Percentiles rank a stretch among this genome's conserved stretches.
These are phyloP conservation scores for Molorchus minor DNA, from an alignment of 2,888 invertebrate species.

Conservation along the genomic window DNA sequence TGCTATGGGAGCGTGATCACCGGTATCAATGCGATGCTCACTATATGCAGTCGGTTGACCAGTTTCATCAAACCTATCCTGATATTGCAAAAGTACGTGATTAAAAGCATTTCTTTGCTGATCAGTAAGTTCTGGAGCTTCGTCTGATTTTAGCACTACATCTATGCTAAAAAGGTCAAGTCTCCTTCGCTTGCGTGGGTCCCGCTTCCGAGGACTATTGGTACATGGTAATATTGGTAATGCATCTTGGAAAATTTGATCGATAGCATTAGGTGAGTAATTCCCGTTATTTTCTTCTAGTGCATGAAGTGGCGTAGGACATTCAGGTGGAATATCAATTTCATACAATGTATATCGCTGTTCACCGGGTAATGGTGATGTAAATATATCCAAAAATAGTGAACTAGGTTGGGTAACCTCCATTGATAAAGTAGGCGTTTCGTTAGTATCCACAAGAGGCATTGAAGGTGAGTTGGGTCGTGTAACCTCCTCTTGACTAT, in stretches of 20 bases:
- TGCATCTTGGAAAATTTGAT: slow-evolving; percentile 22
- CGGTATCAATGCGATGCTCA: slow-evolving; percentile 27
- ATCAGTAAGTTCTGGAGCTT: slow-evolving; percentile 13
- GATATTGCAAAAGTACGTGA: neutral
- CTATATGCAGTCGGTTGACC: slow-evolving; percentile 26
- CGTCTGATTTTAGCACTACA: slow-evolving; percentile 6
- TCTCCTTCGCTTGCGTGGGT: slow-evolving; percentile 6
- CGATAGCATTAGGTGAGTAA: slow-evolving; percentile 17
- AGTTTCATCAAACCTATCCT: slow-evolving; percentile 14
- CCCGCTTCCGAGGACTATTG: slow-evolving; percentile 6
- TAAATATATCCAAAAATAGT: slow-evolving; percentile 18
- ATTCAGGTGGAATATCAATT: neutral
- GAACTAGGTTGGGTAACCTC: slow-evolving; percentile 10
- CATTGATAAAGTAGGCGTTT: neutral
- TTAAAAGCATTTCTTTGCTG: slow-evolving; percentile 8
- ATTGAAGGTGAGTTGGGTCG: too few relatives aligned
- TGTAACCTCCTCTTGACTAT: neutral
- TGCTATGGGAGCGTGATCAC: slow-evolving; percentile 16
- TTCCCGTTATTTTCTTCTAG: neutral
- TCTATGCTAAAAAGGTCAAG: slow-evolving; percentile 8
- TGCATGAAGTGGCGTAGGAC: neutral
- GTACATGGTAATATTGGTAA: slow-evolving; percentile 5
- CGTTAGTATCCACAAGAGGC: too few relatives aligned
- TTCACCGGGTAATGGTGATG: slow-evolving; percentile 18
- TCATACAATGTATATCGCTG: neutral